Evolutionary conservation across 2,797 vertebrate genomes (phyloP), one percentile per base, ranked within the genome.

Genomic region (Threskiornis aethiopicus): DNA sequence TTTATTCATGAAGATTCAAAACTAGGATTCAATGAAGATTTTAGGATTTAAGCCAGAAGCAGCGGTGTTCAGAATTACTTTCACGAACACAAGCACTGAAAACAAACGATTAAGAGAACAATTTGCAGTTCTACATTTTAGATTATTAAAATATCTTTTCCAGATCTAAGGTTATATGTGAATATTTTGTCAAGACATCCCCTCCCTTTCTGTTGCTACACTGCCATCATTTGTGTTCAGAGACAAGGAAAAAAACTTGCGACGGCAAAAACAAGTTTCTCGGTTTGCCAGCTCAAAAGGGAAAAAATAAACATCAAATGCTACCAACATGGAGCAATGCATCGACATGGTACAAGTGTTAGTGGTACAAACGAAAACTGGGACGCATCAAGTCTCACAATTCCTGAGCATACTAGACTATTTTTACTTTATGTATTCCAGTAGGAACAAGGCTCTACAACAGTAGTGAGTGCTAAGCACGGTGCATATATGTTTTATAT

Each of bases 401-500:
- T 25, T 91, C 82, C 84, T 88, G n/a, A 83, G 25, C 65, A 81
- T 4, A 13, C 20, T 37, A 46, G 42, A 69, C 78, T 85, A 46
- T 70, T 95, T 96, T 88, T 41, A 42, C 28, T 89, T 73, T 4
- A 12, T 11, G 39, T 75, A 79, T 93, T 76, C 83, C 91, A 81
- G 79, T 1, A 93, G 69, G 82, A 96, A 37, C 61, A 69, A 78
- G 57, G 49, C 70, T 84, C 57, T 91, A 65, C 65, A 88, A 41
- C 49, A 47, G 33, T 1, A 84, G 64, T 13, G 52, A 91, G 80
- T 51, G 61, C 76, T 93, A 81, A 94, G 87, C 76, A 89, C 75
- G 78, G 65, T 16, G 65, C 62, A 84, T 86, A 42, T 59, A 81
- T 82, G 92, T 88, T 95, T 95, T 85, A 91, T 91, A 87, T 75